phyloP scores from a whole-genome alignment of 2,888 invertebrate genomes.

The Cantharis nigra region DNA sequence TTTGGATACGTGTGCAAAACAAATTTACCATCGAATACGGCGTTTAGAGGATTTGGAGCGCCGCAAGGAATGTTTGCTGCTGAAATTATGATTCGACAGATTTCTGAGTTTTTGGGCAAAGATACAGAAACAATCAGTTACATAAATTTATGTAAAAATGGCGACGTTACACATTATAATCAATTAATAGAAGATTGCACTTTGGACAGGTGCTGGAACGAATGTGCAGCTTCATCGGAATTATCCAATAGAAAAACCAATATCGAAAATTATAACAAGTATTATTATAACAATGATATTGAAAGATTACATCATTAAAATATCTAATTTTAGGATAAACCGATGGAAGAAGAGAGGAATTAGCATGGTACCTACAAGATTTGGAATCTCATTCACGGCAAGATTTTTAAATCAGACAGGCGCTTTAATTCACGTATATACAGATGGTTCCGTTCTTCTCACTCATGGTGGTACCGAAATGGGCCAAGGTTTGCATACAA shows the following conservation, averaged over 20 bases:
- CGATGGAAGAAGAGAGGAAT: slow-evolving; percentile 88
- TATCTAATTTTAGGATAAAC: slow-evolving; percentile 63
- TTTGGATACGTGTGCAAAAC: slow-evolving; percentile 81
- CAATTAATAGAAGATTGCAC: slow-evolving; percentile 76
- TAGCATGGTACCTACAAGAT: slow-evolving; percentile 80
- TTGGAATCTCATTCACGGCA: slow-evolving; percentile 81
- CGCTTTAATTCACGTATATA: slow-evolving; percentile 85
- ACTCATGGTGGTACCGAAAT: slow-evolving; percentile 95
- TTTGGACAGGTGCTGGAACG: slow-evolving; percentile 74
- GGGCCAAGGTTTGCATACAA: slow-evolving; percentile 95
- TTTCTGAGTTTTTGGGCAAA: slow-evolving; percentile 72
- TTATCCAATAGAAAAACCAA: slow-evolving; percentile 63
- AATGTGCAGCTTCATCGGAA: slow-evolving; percentile 72
- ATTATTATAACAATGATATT: slow-evolving; percentile 38
- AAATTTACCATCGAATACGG: slow-evolving; percentile 90
- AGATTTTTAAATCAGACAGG: slow-evolving; percentile 83
- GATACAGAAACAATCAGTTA: slow-evolving; percentile 67
- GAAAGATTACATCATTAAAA: neutral
- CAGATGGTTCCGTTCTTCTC: slow-evolving; percentile 85
- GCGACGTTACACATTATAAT: slow-evolving; percentile 77
- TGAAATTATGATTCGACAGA: slow-evolving; percentile 77
- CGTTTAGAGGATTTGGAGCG: slow-evolving; percentile 90
- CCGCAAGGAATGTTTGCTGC: slow-evolving; percentile 90
- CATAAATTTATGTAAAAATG: slow-evolving; percentile 81
- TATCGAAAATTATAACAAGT: slow-evolving; percentile 75